Percentiles rank a stretch among this genome's conserved stretches.
Evolutionary conservation across 2,888 invertebrate species (phyloP).

Genomic region (Papilio gigon): DNA sequence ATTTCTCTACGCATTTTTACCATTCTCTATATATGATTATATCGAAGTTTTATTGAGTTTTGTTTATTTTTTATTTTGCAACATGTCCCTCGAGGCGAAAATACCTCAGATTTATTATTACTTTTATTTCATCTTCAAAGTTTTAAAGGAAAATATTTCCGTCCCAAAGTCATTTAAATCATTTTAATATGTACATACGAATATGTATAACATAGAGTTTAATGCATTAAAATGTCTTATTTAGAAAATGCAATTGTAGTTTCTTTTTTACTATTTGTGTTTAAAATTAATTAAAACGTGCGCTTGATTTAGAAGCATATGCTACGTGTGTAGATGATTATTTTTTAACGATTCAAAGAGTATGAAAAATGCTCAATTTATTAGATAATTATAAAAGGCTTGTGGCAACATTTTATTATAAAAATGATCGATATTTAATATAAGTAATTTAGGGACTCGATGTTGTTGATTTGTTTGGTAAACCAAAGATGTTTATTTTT

Average conservation of each 20-base stretch:
- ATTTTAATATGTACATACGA: conserved; percentile 60
- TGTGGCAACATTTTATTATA: conserved; percentile 63
- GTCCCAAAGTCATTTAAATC: conserved; percentile 79
- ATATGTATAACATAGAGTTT: conserved; percentile 40
- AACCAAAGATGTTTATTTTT: conserved; percentile 81
- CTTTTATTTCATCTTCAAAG: conserved; percentile 13
- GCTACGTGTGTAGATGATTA: conserved; percentile 34
- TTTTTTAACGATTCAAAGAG: conserved; percentile 29
- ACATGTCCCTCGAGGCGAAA: not conserved
- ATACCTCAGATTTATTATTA: not conserved
- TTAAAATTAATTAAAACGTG: conserved; percentile 26
- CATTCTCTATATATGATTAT: conserved; percentile 43
- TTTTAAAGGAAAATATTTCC: conserved; percentile 75
- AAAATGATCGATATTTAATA: conserved; percentile 53
- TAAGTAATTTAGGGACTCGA: conserved; percentile 62
- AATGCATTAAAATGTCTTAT: conserved; percentile 45
- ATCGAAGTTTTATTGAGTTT: conserved; percentile 20
- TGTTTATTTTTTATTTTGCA: conserved; percentile 5
- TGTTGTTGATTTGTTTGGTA: conserved; percentile 75
- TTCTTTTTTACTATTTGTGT: conserved; percentile 43
- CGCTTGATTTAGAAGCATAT: conserved; percentile 36
- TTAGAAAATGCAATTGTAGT: conserved; percentile 53
- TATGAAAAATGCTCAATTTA: conserved; percentile 60
- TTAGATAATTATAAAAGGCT: conserved; percentile 67
- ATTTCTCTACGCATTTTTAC: conserved; percentile 25